Conservation (phyloP, 2,888 invertebrate genomes). For the Lasioglossum pauxillum region DNA sequence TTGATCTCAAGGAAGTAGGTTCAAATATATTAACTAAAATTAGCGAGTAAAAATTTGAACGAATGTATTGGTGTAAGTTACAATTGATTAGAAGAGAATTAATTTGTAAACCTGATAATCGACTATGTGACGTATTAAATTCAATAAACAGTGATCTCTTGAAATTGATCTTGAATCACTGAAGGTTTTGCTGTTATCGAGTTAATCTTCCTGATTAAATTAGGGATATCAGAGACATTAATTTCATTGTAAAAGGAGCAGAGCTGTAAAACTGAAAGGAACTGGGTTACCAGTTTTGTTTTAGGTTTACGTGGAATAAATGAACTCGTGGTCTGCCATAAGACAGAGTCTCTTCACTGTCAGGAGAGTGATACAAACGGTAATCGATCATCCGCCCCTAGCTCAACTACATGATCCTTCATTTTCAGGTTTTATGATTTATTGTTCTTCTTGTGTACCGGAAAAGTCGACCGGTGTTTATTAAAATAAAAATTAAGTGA, state of each 20-base stretch:
- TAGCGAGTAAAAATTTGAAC: no score
- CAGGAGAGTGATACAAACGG: constrained; percentile 18
- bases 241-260: background rate
- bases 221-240: background rate
- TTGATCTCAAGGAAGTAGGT: no score
- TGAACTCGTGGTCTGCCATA: background rate
- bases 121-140: background rate
- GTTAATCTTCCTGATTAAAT: background rate
- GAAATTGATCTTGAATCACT: background rate
- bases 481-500: constrained; percentile 13
- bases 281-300: constrained; percentile 1
- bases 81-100: no score
- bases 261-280: background rate
- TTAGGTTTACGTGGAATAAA: background rate
- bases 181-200: background rate
- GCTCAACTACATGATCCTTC: constrained; percentile 25
- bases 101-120: no score
- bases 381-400: constrained; percentile 41
- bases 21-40: no score
- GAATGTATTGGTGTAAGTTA: no score
- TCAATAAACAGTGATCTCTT: background rate
- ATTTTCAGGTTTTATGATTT: constrained; percentile 41
- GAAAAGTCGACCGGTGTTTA: background rate
- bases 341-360: constrained; percentile 19
- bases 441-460: constrained; percentile 25